These are phyloP conservation scores for Centrocercus urophasianus DNA, from an alignment of 2,113 vertebrate genomes.

Conservation along the genomic window DNA sequence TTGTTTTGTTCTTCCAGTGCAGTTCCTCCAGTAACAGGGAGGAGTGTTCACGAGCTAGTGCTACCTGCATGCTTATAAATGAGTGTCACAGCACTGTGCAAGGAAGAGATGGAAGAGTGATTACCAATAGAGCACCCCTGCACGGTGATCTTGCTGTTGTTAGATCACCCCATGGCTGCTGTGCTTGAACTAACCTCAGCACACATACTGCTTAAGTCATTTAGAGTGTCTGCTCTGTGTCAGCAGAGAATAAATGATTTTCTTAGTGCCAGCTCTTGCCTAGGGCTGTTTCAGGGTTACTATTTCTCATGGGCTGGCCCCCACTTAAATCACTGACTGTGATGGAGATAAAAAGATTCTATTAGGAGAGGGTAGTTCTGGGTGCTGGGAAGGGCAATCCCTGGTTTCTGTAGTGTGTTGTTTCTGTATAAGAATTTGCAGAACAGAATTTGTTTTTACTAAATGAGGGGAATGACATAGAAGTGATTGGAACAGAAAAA, in stretches of 20 bases:
- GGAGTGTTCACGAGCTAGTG: not conserved
- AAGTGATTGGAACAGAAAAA: not conserved
- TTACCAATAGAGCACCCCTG: not conserved
- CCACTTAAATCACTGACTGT: not conserved
- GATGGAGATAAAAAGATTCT: not conserved
- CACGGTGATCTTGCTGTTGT: not conserved
- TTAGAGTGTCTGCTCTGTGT: not conserved
- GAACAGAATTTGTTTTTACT: not conserved
- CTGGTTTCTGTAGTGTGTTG: not conserved
- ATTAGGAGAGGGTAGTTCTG: not conserved
- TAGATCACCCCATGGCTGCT: not conserved
- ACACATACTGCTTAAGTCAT: not conserved
- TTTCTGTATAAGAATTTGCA: not conserved
- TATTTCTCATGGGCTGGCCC: not conserved
- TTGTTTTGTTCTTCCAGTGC: not conserved
- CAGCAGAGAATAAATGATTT: slow-evolving; percentile 1
- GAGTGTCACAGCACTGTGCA: not conserved
- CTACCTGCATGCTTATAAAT: not conserved
- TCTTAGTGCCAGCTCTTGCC: not conserved
- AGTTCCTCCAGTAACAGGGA: not conserved
- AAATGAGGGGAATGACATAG: fast-evolving
- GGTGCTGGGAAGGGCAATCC: not conserved
- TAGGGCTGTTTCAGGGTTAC: slow-evolving; percentile 3
- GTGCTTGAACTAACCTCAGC: not conserved
- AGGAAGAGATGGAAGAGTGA: not conserved